Evolutionary conservation across 2,888 invertebrate species (phyloP).

Genomic region (Orgyia antiqua): DNA sequence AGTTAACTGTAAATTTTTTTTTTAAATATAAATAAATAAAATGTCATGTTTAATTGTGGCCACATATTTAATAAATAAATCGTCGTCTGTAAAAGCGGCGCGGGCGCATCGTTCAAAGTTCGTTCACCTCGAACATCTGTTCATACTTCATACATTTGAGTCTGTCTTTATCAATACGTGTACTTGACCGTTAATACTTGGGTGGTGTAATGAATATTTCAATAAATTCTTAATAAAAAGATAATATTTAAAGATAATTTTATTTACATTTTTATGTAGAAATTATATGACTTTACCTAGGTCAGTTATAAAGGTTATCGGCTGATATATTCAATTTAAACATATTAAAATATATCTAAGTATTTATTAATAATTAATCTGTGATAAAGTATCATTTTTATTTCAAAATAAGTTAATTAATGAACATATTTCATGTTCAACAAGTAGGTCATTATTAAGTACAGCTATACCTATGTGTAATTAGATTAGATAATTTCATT

Average conservation of each 20-base stretch:
- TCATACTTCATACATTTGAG: slow-evolving; percentile 67
- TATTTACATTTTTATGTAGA: no score
- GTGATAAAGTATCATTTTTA: slow-evolving; percentile 8
- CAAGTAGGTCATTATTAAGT: no score
- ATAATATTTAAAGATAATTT: no score
- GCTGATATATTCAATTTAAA: slow-evolving; percentile 17
- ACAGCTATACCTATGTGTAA: no score
- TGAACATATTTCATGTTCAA: no score
- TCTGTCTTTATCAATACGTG: slow-evolving; percentile 51
- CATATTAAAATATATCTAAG: slow-evolving; percentile 13
- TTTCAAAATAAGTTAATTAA: no score
- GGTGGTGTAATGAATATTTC: slow-evolving; percentile 16
- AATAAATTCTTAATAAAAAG: slow-evolving; percentile 20
- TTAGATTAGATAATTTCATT: no score
- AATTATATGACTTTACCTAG: slow-evolving; percentile 23
- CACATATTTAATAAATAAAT: slow-evolving; percentile 44
- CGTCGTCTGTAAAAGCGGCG: slow-evolving; percentile 36
- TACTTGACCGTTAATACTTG: slow-evolving; percentile 39
- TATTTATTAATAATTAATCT: background rate
- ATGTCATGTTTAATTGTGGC: slow-evolving; percentile 39
- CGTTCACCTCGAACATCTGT: slow-evolving; percentile 72
- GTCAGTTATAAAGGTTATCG: slow-evolving; percentile 26
- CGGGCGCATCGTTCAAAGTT: slow-evolving; percentile 44
- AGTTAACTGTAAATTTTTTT: no score
- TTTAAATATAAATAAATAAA: no score